Percentiles rank a stretch among this genome's conserved stretches.
phyloP scores from a whole-genome alignment of 2,797 vertebrate species.

The Protosalanx chinensis region DNA sequence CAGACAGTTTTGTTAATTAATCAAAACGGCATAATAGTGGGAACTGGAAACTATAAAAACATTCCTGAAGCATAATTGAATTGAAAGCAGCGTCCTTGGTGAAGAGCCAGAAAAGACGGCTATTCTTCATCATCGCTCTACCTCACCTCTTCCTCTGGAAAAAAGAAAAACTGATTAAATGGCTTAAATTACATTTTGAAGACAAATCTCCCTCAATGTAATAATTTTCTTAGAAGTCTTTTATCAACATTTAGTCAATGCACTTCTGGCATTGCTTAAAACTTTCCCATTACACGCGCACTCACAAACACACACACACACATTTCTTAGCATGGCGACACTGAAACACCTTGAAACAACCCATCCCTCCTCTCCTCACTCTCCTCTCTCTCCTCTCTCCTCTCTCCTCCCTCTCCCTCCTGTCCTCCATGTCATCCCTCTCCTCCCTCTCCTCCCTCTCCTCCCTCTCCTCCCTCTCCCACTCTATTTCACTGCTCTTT shows the following conservation, averaged over 20 bases:
- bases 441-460: background rate
- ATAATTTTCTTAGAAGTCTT: background rate
- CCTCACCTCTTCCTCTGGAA: background rate
- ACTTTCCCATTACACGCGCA: background rate
- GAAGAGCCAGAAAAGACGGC: background rate
- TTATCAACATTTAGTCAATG: background rate
- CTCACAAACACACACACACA: constrained; percentile 66
- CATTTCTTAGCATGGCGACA: constrained; percentile 86
- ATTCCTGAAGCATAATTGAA: background rate
- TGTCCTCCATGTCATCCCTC: background rate
- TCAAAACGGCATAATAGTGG: constrained; percentile 1
- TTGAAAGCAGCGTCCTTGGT: background rate
- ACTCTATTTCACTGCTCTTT: background rate
- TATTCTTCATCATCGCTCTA: background rate
- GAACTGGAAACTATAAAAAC: background rate
- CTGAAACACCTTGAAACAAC: constrained; percentile 71
- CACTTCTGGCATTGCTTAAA: background rate
- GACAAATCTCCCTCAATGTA: background rate
- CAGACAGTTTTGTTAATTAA: background rate
- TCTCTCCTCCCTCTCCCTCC: background rate
- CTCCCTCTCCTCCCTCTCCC: background rate
- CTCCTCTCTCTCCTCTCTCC: constrained; percentile 71
- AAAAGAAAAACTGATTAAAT: background rate
- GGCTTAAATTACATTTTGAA: background rate
- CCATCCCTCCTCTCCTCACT: constrained; percentile 87